Evolutionary conservation across 2,888 invertebrate species (phyloP).

Genomic region (Lochmaea crataegi): DNA sequence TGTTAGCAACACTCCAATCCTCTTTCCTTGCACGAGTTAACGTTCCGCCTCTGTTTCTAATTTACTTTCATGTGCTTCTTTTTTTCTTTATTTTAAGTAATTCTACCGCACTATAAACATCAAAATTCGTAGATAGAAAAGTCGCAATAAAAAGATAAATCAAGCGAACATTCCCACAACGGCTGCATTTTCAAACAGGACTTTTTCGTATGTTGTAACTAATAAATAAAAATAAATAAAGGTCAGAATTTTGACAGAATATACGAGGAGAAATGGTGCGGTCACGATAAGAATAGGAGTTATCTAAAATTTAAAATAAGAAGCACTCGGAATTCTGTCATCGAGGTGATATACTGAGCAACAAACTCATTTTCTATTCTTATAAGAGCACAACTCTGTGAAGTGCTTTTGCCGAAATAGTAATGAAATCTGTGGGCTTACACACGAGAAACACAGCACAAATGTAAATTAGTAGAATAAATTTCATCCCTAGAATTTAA

Average conservation of each 20-base stretch:
- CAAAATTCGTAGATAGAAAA: not conserved
- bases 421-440: conserved; percentile 53
- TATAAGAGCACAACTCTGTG: conserved; percentile 32
- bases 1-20: too few species aligned
- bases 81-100: not conserved
- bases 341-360: conserved; percentile 34
- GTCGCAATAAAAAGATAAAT: conserved; percentile 9
- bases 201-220: conserved; percentile 9
- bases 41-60: not conserved
- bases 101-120: not conserved
- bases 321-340: conserved; percentile 32
- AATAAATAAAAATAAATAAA: conserved; percentile 36
- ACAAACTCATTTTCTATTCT: conserved; percentile 35
- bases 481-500: conserved; percentile 48
- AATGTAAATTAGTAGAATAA: conserved; percentile 53
- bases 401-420: conserved; percentile 49
- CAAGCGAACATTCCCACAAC: conserved; percentile 4
- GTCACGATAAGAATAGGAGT: conserved; percentile 27
- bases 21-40: too few species aligned
- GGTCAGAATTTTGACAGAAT: conserved; percentile 23
- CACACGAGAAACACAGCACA: conserved; percentile 49
- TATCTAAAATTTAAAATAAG: conserved; percentile 36
- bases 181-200: not conserved
- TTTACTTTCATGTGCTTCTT: not conserved
- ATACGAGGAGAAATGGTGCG: conserved; percentile 10